Evolutionary conservation across 2,888 invertebrate species (phyloP).

Genomic region (Asteroscopus sphinx): DNA sequence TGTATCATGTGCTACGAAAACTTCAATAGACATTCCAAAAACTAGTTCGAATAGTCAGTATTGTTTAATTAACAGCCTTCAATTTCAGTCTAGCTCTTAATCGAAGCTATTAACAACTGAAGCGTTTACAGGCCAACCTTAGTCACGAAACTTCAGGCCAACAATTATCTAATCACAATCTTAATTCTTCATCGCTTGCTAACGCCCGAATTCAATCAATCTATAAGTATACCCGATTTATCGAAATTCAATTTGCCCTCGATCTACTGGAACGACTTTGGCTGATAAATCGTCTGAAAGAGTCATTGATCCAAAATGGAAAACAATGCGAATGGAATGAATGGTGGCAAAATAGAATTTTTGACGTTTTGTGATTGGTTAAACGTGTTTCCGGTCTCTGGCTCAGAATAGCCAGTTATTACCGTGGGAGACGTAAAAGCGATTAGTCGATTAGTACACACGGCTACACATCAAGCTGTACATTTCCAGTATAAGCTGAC

Average conservation of each 20-base stretch:
- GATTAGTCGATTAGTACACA: no score
- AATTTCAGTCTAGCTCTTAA: neutral
- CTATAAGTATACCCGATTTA: constrained; percentile 44
- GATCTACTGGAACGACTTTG: constrained; percentile 26
- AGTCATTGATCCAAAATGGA: constrained; percentile 13
- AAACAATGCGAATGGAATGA: constrained; percentile 1
- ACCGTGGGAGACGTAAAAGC: no score
- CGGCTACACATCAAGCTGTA: no score
- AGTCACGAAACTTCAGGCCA: neutral
- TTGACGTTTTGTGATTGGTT: neutral
- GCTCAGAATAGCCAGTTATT: no score
- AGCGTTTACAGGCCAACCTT: neutral
- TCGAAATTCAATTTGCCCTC: constrained; percentile 43
- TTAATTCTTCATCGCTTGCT: constrained; percentile 20
- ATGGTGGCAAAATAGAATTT: neutral
- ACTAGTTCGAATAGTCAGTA: neutral
- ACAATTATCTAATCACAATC: constrained; percentile 24
- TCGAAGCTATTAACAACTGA: neutral
- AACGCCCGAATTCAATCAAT: constrained; percentile 39
- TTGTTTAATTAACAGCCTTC: neutral
- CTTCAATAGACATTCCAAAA: no score
- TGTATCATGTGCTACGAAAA: no score
- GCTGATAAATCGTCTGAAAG: constrained; percentile 26
- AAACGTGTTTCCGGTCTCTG: neutral
- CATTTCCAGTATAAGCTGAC: no score